Conservation (phyloP, 2,113 vertebrate genomes). For the Aphyosemion australe region DNA sequence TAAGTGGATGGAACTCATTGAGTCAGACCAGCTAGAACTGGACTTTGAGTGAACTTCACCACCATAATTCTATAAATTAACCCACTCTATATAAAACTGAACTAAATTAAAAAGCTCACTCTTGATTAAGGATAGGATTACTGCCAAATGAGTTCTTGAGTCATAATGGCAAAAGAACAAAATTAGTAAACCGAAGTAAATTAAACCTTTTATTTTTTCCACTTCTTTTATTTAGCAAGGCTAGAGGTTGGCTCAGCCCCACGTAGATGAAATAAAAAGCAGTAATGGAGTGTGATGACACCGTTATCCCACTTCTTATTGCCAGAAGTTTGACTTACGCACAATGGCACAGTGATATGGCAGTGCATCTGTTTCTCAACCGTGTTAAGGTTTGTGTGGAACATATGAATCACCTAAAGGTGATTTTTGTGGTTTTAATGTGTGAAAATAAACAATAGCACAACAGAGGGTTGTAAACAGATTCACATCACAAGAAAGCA, state of each 20-base stretch:
- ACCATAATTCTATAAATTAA: no score
- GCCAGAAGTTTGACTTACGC: not conserved
- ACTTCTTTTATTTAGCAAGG: not conserved
- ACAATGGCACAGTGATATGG: constrained; percentile 2
- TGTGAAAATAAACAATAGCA: constrained; percentile 40
- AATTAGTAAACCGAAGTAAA: no score
- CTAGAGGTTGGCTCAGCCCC: not conserved
- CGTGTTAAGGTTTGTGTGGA: constrained; percentile 15
- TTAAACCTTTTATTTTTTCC: not conserved
- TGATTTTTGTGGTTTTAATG: constrained; percentile 3
- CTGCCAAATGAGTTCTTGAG: no score
- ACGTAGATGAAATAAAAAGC: not conserved
- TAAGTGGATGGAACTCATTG: no score
- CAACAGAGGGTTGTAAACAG: not conserved
- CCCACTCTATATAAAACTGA: no score
- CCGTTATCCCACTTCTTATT: not conserved
- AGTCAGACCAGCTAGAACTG: no score
- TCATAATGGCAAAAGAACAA: no score
- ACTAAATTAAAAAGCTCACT: no score
- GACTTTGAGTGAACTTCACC: no score
- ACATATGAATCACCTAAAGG: not conserved
- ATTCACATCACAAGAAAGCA: not conserved
- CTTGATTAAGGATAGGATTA: no score
- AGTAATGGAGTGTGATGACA: not conserved
- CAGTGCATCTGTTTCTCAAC: constrained; percentile 11